phyloP scores from a whole-genome alignment of 2,113 vertebrate species.

The Corythaixoides concolor region DNA sequence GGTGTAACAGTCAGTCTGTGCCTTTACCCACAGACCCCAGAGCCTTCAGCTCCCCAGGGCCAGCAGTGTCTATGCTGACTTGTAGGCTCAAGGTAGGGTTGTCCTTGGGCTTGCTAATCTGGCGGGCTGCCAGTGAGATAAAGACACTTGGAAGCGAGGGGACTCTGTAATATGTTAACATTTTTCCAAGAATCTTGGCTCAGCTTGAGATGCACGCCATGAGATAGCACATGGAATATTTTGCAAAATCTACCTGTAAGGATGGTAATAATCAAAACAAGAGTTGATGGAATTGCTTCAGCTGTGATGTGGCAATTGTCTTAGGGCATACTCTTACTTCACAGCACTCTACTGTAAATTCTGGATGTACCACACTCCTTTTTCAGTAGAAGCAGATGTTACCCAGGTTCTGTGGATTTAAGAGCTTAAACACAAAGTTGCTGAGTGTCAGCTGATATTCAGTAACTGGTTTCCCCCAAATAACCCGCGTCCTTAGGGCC shows the following conservation, averaged over 20 bases:
- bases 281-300: neutral
- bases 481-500: neutral
- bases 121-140: neutral
- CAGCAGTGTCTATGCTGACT: neutral
- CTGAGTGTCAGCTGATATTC: neutral
- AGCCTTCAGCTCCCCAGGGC: neutral
- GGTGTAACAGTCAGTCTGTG: neutral
- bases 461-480: neutral
- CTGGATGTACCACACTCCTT: too few relatives aligned
- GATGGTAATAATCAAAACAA: neutral
- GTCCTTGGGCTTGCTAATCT: neutral
- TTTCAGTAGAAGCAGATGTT: neutral
- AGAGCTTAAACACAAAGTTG: neutral
- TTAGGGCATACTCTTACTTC: neutral
- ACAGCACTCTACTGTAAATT: neutral
- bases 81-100: neutral
- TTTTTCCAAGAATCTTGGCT: neutral
- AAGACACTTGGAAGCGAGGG: accelerated
- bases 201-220: neutral
- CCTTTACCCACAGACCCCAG: neutral
- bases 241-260: neutral
- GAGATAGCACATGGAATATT: neutral
- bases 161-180: neutral
- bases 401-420: neutral
- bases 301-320: neutral